A percentile compares a stretch with the other conserved stretches of the same genome.
phyloP scores from a whole-genome alignment of 2,797 vertebrate genomes.

The Betta splendens region DNA sequence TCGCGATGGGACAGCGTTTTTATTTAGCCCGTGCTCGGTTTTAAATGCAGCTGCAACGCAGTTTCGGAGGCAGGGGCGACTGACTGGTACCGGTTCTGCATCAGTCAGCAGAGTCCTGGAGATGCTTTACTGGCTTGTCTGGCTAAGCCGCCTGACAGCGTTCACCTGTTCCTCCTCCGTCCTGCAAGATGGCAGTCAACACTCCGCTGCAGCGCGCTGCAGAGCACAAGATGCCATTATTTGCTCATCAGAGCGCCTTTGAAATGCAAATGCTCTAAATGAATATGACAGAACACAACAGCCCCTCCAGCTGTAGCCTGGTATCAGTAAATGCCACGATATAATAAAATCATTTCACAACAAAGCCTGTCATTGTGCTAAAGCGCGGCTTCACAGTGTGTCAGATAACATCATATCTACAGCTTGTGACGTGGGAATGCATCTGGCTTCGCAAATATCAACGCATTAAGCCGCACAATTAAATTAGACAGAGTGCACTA shows the following conservation, averaged over 20 bases:
- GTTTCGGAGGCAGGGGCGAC: conserved; percentile 53
- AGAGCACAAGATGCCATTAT: conserved; percentile 12
- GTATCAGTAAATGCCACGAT: not conserved
- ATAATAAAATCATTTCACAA: not conserved
- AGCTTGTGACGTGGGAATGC: conserved; percentile 9
- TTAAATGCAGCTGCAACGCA: conserved; percentile 23
- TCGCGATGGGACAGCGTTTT: conserved; percentile 1
- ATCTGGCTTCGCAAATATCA: conserved; percentile 22
- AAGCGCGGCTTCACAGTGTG: not conserved
- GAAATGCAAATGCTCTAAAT: conserved; percentile 8
- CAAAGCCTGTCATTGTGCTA: not conserved
- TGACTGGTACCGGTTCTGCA: conserved; percentile 51
- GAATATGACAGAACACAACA: not conserved
- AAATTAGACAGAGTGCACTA: conserved; percentile 40
- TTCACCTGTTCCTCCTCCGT: conserved; percentile 63
- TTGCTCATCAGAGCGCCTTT: not conserved
- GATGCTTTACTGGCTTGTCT: conserved; percentile 58
- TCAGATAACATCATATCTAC: conserved; percentile 19
- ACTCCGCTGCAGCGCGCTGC: conserved; percentile 30
- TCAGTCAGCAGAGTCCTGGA: conserved; percentile 64
- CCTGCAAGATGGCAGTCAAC: conserved; percentile 40
- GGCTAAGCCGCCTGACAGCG: conserved; percentile 50
- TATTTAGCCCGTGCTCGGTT: conserved; percentile 18
- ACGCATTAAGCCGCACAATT: conserved; percentile 33
- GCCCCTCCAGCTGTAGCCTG: no score